Evolutionary conservation across 2,888 invertebrate species (phyloP), one percentile per base, ranked within the genome.

Genomic region (Aspidiotus destructor): DNA sequence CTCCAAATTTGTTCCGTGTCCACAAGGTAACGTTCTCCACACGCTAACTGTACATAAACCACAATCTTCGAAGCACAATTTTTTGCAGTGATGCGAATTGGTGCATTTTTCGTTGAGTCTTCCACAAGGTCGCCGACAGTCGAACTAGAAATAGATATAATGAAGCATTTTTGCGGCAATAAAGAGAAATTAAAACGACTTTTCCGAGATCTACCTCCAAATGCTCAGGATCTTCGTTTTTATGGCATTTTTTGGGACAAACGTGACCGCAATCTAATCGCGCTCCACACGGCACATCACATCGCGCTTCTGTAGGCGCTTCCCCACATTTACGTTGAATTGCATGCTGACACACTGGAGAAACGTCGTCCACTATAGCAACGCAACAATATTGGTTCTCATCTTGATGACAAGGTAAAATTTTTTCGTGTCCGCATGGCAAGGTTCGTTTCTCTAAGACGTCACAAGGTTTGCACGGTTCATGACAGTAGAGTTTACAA

Each of bases 241-340:
- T 78, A 74, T 87, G 87, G 74, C 87, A 87, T 0, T 71, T 74
- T 61, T 73, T 75, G 2, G 62, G 71, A 75, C 88, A 88, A 1
- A 78, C 76, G 75, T 88, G 88, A 0, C 87, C 87, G 75, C 85
- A 88, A 15, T 77, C 75, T 28, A 86, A 77, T 41, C 83, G 78
- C 41, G 76, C 75, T 57, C 79, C 78, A 74, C 86, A 86, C 0
- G 76, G 78, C 64, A 77, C 74, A 2, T 74, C 73, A 74, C 84
- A 84, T 13, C 54, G 64, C 41, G 80, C 78, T 0, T 72, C 69
- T 0, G 76, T 73, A 5, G 73, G 58, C 70, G 76, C 28, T 28
- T 64, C 44, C 41, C 41, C 73, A 74, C 84, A 84, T 6, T 74
- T 74, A 73, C 82, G 82, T 44, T 75, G 72, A 0, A 76, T 75